Base-by-base conservation (phyloP, 2,888 invertebrate genomes). In the Agrotis clavis region DNA sequence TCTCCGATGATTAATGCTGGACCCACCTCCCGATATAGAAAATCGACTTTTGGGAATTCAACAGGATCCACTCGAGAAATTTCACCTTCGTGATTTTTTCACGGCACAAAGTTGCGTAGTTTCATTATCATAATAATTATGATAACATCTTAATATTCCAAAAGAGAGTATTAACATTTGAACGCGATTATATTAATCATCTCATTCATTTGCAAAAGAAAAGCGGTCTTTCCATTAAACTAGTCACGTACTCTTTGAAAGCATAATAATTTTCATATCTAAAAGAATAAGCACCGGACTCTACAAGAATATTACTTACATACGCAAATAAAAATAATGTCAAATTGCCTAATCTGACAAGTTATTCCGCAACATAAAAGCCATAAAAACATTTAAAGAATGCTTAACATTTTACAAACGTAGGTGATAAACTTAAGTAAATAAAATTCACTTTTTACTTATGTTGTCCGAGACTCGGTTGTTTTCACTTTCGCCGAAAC, bases 401-500 rank as follows among this genome's bases (percentile, higher is more conserved):
- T 25, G 48, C 57, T 77, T 63, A 72, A 82, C 6, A 79, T 67
- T 64, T 67, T 56, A 69, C 48, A 62, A 82, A 74, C 53, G 45
- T 59, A 61, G 64, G 30, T 59, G 56, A 71, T 83, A 81, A 83
- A 72, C 76, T 71, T 69, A 79, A 72, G 73, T 81, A 81, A 83
- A 85, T 82, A 84, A 87, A 85, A 83, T 83, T 86, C 85, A 79
- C 87, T 87, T 89, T 86, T 87, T 83, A 85, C 45, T 75, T 50
- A 41, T 64, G 67, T 61, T 63, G 70, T 62, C 71, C 48, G 72
- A 66, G 71, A 68, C 65, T 48, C 64, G 61, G 74, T 4, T 74
- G 83, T 84, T 86, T 88, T 90, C 88, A 89, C 90, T 90, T 89
- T 90, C 89, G 85, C 87, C 88, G 64, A 86, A 89, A 90, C 88